Evolutionary conservation across 1,140 invertebrate genomes (phyloP).

Genomic region (Odontomachus brunneus): DNA sequence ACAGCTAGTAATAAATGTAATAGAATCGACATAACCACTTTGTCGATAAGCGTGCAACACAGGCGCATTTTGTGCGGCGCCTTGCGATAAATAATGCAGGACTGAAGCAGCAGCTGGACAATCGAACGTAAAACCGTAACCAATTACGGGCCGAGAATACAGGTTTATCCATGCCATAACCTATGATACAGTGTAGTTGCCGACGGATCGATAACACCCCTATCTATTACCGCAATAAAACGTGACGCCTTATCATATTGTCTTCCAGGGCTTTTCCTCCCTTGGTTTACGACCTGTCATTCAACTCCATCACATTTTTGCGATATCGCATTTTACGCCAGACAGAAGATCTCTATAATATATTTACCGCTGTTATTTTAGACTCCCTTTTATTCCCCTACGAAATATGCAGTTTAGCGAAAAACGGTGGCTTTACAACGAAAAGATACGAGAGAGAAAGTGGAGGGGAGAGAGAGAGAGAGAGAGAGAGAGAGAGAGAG

Average conservation of each 20-base stretch:
- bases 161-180: conserved; percentile 55
- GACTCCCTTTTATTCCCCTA: not conserved
- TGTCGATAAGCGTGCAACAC: not conserved
- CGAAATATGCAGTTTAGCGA: not conserved
- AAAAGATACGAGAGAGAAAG: too few relatives aligned
- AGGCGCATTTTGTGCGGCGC: conserved; percentile 25
- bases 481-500: too few relatives aligned
- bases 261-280: conserved; percentile 5
- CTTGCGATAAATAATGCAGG: conserved; percentile 37
- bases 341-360: not conserved
- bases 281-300: not conserved
- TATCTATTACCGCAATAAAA: conserved; percentile 25
- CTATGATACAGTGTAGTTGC: conserved; percentile 49
- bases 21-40: not conserved
- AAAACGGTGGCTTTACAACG: not conserved
- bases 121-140: conserved; percentile 50
- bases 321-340: not conserved
- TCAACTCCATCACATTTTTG: not conserved
- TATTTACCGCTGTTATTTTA: not conserved
- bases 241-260: conserved; percentile 21
- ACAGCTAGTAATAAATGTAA: not conserved
- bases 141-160: conserved; percentile 47
- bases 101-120: conserved; percentile 21
- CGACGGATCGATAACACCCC: conserved; percentile 57
- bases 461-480: too few relatives aligned